A percentile compares a stretch with the other conserved stretches of the same genome.
Evolutionary conservation across 2,113 vertebrate genomes (phyloP).

Genomic region (Piaya cayana): DNA sequence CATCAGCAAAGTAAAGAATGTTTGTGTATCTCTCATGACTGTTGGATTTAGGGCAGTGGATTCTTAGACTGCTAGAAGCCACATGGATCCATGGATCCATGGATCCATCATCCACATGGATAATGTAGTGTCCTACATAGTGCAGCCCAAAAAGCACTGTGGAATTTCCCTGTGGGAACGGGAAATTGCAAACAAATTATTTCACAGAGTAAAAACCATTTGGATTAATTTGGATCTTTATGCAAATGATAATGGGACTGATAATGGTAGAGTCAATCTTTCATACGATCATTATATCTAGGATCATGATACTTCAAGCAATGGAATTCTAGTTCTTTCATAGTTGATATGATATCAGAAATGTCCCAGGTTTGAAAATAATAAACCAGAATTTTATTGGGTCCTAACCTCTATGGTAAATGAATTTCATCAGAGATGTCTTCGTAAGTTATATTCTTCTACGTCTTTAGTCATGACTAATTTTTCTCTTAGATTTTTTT

Average conservation of each 20-base stretch:
- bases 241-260: background rate
- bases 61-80: background rate
- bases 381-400: background rate
- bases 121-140: background rate
- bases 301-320: background rate
- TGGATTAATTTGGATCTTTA: background rate
- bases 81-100: accelerated
- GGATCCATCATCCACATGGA: too few relatives aligned
- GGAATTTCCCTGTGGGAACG: background rate
- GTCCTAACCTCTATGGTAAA: background rate
- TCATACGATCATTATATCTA: background rate
- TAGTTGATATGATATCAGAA: background rate
- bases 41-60: background rate
- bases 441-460: background rate
- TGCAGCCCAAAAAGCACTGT: background rate
- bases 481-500: background rate
- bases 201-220: background rate
- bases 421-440: background rate
- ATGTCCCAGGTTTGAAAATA: background rate
- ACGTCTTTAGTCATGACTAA: background rate
- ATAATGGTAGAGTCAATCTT: background rate
- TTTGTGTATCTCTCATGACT: background rate
- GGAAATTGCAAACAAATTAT: background rate
- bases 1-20: slow-evolving; percentile 90
- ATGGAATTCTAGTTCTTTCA: background rate